Conservation (phyloP, 2,888 invertebrate species). For the Cephus rjabovi region DNA sequence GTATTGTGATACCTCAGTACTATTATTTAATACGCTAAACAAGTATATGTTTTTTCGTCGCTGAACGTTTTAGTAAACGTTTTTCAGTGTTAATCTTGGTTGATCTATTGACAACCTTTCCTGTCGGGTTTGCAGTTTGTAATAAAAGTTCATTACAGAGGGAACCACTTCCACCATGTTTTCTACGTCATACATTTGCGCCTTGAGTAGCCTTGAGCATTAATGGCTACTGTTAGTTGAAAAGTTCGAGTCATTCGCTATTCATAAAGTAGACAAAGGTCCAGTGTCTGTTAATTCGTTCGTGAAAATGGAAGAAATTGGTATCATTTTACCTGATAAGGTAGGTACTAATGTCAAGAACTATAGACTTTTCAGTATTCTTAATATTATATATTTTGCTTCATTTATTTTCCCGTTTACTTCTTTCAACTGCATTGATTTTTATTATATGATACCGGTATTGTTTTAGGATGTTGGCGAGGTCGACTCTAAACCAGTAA, state of each 20-base stretch:
- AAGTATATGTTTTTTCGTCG: not conserved
- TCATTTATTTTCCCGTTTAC: not conserved
- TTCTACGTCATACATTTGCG: not conserved
- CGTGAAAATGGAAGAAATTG: slow-evolving; percentile 82
- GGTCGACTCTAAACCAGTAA: slow-evolving; percentile 74
- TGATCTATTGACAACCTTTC: not conserved
- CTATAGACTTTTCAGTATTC: not conserved
- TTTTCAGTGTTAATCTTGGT: not conserved
- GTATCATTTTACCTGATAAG: slow-evolving; percentile 83
- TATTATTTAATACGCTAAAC: not conserved
- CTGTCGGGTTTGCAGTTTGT: not conserved
- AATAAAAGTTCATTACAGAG: not conserved
- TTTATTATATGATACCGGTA: not conserved
- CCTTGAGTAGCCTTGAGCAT: not conserved
- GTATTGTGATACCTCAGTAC: not conserved
- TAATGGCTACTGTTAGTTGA: slow-evolving; percentile 17
- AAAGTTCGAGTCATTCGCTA: slow-evolving; percentile 57
- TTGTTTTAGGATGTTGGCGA: slow-evolving; percentile 73
- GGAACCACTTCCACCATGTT: not conserved
- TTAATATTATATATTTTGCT: not conserved
- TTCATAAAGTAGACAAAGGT: not conserved
- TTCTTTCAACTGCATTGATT: not conserved
- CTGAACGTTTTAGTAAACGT: not conserved
- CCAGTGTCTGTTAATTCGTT: not conserved
- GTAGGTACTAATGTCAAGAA: slow-evolving; percentile 73